Conservation (phyloP, 2,113 vertebrate genomes). For the human (Homo sapiens) region GRCh38 chr16:16098501-16099000, state of each 20-base stretch:
- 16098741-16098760: neutral
- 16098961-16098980: neutral
- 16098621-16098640: neutral
- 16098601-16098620: too few relatives aligned
- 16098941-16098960: neutral
- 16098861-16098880: neutral
- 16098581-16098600: too few relatives aligned
- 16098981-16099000: accelerated
- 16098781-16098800: accelerated
- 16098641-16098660: neutral
- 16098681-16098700: neutral
- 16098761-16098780: neutral
- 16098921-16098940: neutral
- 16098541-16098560: too few relatives aligned
- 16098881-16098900: conserved; percentile 18
- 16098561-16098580: too few relatives aligned
- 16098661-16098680: neutral
- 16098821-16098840: neutral
- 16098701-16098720: neutral
- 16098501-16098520: too few relatives aligned
- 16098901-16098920: conserved; percentile 48
- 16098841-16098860: neutral
- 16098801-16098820: neutral
- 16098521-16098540: too few relatives aligned
- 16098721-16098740: neutral